Evolutionary conservation across 2,113 vertebrate genomes (phyloP).

Genomic region (Callipepla squamata): DNA sequence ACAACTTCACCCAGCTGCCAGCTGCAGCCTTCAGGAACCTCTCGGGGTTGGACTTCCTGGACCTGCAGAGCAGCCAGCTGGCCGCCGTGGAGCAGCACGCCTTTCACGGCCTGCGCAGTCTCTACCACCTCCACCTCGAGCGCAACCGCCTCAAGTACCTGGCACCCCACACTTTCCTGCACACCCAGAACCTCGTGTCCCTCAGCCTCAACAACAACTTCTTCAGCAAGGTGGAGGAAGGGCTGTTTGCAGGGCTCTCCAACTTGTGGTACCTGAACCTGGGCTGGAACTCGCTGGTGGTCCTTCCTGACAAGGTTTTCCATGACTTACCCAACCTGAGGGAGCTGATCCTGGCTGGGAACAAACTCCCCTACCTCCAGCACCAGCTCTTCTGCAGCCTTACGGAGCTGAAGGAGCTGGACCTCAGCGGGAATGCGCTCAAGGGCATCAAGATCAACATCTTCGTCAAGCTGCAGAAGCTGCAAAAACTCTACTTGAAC

Average conservation of each 20-base stretch:
- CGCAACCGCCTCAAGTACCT: slow-evolving; percentile 85
- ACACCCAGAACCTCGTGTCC: slow-evolving; percentile 87
- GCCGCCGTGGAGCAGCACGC: slow-evolving; percentile 82
- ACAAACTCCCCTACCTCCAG: slow-evolving; percentile 92
- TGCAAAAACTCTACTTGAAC: slow-evolving; percentile 93
- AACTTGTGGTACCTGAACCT: slow-evolving; percentile 94
- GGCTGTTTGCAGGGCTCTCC: slow-evolving; percentile 86
- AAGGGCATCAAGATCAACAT: slow-evolving; percentile 90
- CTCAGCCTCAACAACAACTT: slow-evolving; percentile 91
- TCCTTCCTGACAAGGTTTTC: slow-evolving; percentile 88
- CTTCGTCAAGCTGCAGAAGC: slow-evolving; percentile 87
- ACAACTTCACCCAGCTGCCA: slow-evolving; percentile 85
- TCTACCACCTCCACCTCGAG: slow-evolving; percentile 90
- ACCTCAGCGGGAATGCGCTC: slow-evolving; percentile 88
- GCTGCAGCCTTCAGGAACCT: slow-evolving; percentile 84
- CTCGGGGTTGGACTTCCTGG: slow-evolving; percentile 87
- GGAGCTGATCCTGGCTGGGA: slow-evolving; percentile 91
- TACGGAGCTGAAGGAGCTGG: slow-evolving; percentile 90
- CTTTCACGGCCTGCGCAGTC: slow-evolving; percentile 82
- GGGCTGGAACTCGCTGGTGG: slow-evolving; percentile 92
- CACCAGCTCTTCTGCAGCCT: slow-evolving; percentile 90
- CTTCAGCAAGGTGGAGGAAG: slow-evolving; percentile 87
- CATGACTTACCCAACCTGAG: slow-evolving; percentile 85
- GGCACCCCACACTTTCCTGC: slow-evolving; percentile 81
- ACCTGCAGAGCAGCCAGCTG: slow-evolving; percentile 88